Evolutionary conservation across 2,797 vertebrate species (phyloP).

Genomic region (Peromyscus aztecus): DNA sequence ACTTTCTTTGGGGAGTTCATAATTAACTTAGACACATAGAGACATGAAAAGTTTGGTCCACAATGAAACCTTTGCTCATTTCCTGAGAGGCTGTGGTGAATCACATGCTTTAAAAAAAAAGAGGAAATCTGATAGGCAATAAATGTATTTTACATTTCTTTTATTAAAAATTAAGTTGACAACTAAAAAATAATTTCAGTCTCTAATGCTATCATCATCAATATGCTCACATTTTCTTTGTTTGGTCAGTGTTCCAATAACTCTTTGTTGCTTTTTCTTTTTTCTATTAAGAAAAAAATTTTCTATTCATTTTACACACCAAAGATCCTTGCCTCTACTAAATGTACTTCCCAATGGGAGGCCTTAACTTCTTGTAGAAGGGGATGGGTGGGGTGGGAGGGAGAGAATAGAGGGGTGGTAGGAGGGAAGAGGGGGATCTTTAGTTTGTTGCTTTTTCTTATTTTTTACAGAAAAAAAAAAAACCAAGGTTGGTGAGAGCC

Average conservation of each 20-base stretch:
- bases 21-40: background rate
- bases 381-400: no score
- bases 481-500: background rate
- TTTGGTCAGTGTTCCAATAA: background rate
- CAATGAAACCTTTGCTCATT: conserved; percentile 32
- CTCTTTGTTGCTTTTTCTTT: background rate
- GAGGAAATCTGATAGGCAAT: no score
- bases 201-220: background rate
- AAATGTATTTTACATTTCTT: background rate
- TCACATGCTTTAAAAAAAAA: background rate
- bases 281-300: no score
- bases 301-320: no score
- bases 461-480: background rate
- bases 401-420: no score
- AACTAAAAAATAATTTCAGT: background rate
- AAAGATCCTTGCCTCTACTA: no score
- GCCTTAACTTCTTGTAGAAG: no score
- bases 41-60: conserved; percentile 25
- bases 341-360: no score
- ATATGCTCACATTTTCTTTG: conserved; percentile 3
- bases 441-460: no score
- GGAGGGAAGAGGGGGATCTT: no score
- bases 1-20: conserved; percentile 19
- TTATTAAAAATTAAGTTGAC: background rate
- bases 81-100: background rate